A percentile compares a stretch with the other conserved stretches of the same genome.
phyloP scores from a whole-genome alignment of 2,113 vertebrate species.

The Bambusicola thoracicus region DNA sequence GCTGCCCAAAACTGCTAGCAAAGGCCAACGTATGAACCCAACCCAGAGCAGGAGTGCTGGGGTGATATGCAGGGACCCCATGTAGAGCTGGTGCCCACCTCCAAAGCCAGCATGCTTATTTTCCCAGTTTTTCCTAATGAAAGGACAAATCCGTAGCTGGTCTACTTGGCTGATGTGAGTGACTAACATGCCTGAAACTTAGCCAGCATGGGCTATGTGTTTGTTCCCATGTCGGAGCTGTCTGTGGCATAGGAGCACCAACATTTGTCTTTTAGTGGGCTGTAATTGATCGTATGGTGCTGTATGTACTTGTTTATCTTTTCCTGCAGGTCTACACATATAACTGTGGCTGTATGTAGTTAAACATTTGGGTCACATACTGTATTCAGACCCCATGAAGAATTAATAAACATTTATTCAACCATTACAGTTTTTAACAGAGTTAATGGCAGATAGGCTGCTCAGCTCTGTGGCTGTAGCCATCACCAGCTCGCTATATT shows the following conservation, averaged over 20 bases:
- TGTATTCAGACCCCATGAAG: background rate
- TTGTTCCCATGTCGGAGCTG: background rate
- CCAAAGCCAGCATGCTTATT: background rate
- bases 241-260: background rate
- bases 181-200: background rate
- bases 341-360: background rate
- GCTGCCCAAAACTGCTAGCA: background rate
- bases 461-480: background rate
- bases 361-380: background rate
- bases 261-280: background rate
- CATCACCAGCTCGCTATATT: background rate
- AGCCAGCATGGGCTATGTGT: background rate
- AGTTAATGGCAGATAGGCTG: background rate
- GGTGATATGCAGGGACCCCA: background rate
- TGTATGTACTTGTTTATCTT: background rate
- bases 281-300: background rate
- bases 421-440: conserved; percentile 9
- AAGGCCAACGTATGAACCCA: too few relatives aligned
- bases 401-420: conserved; percentile 30
- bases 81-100: background rate
- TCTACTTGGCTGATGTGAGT: background rate
- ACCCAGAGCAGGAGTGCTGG: background rate
- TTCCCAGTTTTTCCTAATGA: background rate
- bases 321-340: background rate
- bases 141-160: background rate